These are phyloP conservation scores for Bombus sylvicola DNA, from an alignment of 1,140 invertebrate species.

Conservation along the genomic window DNA sequence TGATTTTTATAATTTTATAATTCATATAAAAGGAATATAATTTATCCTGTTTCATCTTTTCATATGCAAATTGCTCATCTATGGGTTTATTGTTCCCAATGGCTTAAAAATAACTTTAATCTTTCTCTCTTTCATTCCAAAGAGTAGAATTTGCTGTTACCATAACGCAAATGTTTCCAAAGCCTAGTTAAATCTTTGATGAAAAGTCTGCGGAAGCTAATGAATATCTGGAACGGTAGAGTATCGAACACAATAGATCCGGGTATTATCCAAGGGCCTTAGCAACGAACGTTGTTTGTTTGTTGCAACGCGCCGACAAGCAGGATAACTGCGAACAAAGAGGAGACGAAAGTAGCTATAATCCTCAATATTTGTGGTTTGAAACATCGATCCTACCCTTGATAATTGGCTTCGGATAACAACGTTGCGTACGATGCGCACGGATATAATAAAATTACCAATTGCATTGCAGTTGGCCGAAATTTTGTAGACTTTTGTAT, in stretches of 20 bases:
- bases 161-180: background rate
- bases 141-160: background rate
- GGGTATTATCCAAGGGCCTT: background rate
- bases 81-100: background rate
- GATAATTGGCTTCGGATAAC: slow-evolving; percentile 30
- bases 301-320: background rate
- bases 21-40: too few relatives aligned
- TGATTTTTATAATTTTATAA: too few relatives aligned
- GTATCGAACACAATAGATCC: background rate
- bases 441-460: slow-evolving; percentile 26
- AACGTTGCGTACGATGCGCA: background rate
- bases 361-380: background rate
- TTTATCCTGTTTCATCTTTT: background rate
- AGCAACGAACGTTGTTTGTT: background rate
- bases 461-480: background rate
- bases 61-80: background rate
- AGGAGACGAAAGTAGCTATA: background rate
- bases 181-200: slow-evolving; percentile 10
- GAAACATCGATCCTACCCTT: background rate
- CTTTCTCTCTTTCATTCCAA: background rate
- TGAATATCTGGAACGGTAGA: background rate
- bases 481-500: background rate
- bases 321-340: slow-evolving; percentile 5
- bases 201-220: background rate
- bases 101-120: background rate